These are phyloP conservation scores for Sphenopsis melanotis DNA, from an alignment of 2,797 vertebrate species.

Conservation along the genomic window DNA sequence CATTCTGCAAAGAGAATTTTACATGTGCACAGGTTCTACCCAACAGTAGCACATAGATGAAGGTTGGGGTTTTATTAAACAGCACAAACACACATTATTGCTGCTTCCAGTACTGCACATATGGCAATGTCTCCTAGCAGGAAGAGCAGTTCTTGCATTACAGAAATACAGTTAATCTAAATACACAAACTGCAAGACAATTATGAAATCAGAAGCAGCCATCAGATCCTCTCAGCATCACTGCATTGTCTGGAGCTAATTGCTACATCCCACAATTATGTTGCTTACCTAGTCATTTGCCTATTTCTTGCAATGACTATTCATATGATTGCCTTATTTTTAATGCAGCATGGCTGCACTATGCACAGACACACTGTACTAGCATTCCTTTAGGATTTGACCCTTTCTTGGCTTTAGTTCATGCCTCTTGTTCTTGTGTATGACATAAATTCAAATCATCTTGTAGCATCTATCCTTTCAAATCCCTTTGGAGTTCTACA, in stretches of 20 bases:
- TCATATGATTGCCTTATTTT: not conserved
- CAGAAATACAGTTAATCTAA: not conserved
- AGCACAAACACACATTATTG: not conserved
- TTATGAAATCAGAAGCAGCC: slow-evolving; percentile 4
- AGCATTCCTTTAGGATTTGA: not conserved
- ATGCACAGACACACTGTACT: not conserved
- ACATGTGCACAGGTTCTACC: fast-evolving
- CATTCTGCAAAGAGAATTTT: not conserved
- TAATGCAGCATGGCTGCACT: not conserved
- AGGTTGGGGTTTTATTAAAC: not conserved
- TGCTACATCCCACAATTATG: not conserved
- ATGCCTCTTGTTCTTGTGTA: not conserved
- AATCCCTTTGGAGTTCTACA: not conserved
- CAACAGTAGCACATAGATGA: fast-evolving
- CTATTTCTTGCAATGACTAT: not conserved
- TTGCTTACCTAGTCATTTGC: not conserved
- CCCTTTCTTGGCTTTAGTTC: slow-evolving; percentile 8
- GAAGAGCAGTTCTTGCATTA: not conserved
- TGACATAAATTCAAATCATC: slow-evolving; percentile 37
- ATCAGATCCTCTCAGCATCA: slow-evolving; percentile 2
- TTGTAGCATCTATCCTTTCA: not conserved
- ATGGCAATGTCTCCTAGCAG: not conserved
- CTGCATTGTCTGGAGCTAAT: slow-evolving; percentile 11
- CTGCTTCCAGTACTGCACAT: not conserved
- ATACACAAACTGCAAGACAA: not conserved